These are phyloP conservation scores for Aythya baeri DNA, from an alignment of 2,113 vertebrate species.

Conservation along the genomic window DNA sequence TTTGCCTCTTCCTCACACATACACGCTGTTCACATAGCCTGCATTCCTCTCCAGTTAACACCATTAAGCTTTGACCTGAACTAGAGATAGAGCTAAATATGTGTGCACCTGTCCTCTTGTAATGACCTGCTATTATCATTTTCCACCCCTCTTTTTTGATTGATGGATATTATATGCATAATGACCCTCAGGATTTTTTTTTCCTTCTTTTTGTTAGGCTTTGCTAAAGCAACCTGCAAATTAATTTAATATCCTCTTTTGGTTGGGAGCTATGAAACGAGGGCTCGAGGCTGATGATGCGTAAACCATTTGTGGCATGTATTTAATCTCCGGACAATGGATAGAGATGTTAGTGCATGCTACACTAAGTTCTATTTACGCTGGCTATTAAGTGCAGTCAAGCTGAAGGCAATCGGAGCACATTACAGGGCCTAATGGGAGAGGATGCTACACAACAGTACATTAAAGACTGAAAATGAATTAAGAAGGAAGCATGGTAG, in stretches of 20 bases:
- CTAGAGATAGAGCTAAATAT: slow-evolving; percentile 62
- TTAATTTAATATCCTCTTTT: slow-evolving; percentile 90
- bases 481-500: slow-evolving; percentile 81
- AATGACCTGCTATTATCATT: slow-evolving; percentile 71
- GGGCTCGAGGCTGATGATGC: slow-evolving; percentile 86
- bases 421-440: slow-evolving; percentile 89
- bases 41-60: slow-evolving; percentile 62
- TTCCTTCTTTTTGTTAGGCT: slow-evolving; percentile 77
- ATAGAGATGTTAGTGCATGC: slow-evolving; percentile 90
- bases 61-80: slow-evolving; percentile 56
- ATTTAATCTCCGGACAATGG: slow-evolving; percentile 91
- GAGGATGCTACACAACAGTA: slow-evolving; percentile 87
- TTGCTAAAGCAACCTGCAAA: slow-evolving; percentile 90
- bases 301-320: slow-evolving; percentile 89
- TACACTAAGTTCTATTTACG: slow-evolving; percentile 92
- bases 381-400: slow-evolving; percentile 90
- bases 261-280: slow-evolving; percentile 85
- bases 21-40: slow-evolving; percentile 22
- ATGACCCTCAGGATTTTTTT: slow-evolving; percentile 59
- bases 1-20: slow-evolving; percentile 41
- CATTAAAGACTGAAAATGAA: slow-evolving; percentile 88
- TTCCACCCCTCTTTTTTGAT: slow-evolving; percentile 70
- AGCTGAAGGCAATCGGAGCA: slow-evolving; percentile 88
- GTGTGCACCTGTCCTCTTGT: slow-evolving; percentile 70
- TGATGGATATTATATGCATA: slow-evolving; percentile 77